Evolutionary conservation across 1,140 invertebrate genomes (phyloP).

Genomic region (Cardiocondyla obscurior): DNA sequence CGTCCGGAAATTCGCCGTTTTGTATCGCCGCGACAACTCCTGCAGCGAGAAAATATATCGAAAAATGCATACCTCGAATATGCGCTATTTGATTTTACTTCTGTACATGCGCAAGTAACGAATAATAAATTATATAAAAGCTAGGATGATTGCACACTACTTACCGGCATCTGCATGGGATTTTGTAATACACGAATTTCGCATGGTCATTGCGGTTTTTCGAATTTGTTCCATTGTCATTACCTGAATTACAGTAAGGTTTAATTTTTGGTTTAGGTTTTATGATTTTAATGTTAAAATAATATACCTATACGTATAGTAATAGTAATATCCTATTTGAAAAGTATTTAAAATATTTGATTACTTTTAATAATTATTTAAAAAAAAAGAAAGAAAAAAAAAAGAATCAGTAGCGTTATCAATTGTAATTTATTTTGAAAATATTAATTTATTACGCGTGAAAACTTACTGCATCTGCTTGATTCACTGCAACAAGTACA

Average conservation of each 20-base stretch:
- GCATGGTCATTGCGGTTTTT: constrained; percentile 51
- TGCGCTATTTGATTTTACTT: too few relatives aligned
- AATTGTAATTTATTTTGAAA: not conserved
- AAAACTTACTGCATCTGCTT: constrained; percentile 49
- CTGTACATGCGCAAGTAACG: too few relatives aligned
- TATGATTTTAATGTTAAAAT: not conserved
- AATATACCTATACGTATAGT: not conserved
- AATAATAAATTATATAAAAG: too few relatives aligned
- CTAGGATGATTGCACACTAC: not conserved
- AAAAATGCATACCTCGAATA: not conserved
- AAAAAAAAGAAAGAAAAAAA: not conserved
- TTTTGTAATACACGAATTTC: constrained; percentile 62
- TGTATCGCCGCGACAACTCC: constrained; percentile 29
- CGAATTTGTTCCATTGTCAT: constrained; percentile 66
- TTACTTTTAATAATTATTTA: not conserved
- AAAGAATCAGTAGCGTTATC: not conserved
- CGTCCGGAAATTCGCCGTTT: constrained; percentile 60
- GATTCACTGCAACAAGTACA: not conserved
- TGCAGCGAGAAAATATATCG: not conserved
- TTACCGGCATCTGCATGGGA: constrained; percentile 54
- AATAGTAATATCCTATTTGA: too few relatives aligned
- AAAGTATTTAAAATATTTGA: not conserved
- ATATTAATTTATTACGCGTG: too few relatives aligned
- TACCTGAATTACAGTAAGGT: constrained; percentile 32
- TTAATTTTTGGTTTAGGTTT: not conserved